Evolutionary conservation across 2,113 vertebrate species (phyloP).

Genomic region (Terrapene triunguis): DNA sequence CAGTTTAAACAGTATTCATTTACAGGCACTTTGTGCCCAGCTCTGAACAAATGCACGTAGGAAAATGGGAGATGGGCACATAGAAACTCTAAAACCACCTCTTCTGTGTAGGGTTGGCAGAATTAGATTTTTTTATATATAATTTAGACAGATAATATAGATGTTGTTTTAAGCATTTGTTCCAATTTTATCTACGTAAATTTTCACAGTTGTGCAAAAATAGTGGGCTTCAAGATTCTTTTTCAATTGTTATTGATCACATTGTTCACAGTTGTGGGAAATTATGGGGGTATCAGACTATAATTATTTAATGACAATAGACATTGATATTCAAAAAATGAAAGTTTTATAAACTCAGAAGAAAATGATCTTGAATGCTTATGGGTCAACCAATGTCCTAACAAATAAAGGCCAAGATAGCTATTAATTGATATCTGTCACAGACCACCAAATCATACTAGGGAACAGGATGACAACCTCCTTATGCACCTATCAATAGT

Average conservation of each 20-base stretch:
- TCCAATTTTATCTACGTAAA: background rate
- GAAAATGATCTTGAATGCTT: background rate
- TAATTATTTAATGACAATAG: too few relatives aligned
- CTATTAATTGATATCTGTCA: background rate
- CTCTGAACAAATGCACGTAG: rapidly evolving
- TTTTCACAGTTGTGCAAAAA: background rate
- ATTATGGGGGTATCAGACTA: background rate
- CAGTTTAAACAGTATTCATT: rapidly evolving
- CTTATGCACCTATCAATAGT: background rate
- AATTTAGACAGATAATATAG: background rate
- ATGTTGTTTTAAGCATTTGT: background rate
- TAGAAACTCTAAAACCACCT: background rate
- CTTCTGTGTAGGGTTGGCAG: rapidly evolving
- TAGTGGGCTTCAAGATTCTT: background rate
- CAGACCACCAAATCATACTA: background rate
- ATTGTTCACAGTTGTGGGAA: background rate
- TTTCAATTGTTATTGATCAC: background rate
- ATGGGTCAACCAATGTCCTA: background rate
- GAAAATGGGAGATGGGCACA: background rate
- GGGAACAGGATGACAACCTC: background rate
- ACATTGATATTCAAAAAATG: background rate
- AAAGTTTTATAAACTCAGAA: background rate
- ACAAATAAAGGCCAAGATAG: background rate
- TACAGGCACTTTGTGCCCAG: background rate
- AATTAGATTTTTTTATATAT: background rate